Evolutionary conservation across 2,797 vertebrate species (phyloP).

Genomic region (Arvicola amphibius): DNA sequence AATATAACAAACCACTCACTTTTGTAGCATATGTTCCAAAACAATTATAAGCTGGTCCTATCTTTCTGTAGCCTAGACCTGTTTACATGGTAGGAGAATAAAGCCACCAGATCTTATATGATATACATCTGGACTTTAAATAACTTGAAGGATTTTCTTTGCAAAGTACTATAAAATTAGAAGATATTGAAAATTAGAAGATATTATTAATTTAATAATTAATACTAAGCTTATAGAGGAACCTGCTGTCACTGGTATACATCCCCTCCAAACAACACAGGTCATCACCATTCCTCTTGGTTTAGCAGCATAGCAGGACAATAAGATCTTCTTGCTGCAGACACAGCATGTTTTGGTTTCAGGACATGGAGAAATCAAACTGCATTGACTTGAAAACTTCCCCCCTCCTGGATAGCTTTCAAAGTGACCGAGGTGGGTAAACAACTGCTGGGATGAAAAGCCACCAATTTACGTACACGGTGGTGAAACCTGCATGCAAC

Average conservation of each 20-base stretch:
- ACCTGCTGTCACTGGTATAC: conserved; percentile 70
- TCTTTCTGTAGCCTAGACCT: conserved; percentile 57
- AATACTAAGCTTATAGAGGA: conserved; percentile 87
- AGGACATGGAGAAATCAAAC: background rate
- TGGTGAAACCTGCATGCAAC: background rate
- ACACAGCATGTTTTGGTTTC: background rate
- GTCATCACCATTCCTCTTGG: background rate
- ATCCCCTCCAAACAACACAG: background rate
- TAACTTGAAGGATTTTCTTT: conserved; percentile 79
- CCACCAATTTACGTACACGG: background rate
- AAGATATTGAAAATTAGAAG: conserved; percentile 72
- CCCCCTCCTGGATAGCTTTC: background rate
- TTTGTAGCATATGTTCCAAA: conserved; percentile 69
- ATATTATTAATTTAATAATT: conserved; percentile 88
- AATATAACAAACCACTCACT: conserved; percentile 56
- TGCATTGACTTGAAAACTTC: background rate
- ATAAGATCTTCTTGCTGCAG: background rate
- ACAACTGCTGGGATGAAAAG: background rate
- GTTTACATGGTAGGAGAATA: conserved; percentile 51
- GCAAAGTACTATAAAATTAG: conserved; percentile 85
- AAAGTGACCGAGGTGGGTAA: background rate
- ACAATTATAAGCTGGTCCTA: background rate
- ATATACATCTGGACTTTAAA: conserved; percentile 62
- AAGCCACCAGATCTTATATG: conserved; percentile 41
- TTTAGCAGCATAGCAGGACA: background rate